Evolutionary conservation across 2,888 invertebrate species (phyloP), one percentile per base, ranked within the genome.

Genomic region (Ametastegia equiseti): DNA sequence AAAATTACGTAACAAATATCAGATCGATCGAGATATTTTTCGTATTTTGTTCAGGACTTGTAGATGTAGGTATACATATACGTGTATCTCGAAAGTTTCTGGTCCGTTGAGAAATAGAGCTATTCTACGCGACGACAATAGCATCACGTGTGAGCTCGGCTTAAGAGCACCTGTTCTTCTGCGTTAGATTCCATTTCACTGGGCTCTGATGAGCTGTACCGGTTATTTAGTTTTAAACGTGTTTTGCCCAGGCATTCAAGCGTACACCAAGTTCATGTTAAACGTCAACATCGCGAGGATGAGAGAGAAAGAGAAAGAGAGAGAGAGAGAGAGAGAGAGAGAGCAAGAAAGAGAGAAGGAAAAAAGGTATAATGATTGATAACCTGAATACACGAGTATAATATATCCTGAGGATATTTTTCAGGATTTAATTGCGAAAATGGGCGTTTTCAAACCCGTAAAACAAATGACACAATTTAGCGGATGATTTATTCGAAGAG

Each of bases 151-250:
- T 75, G 50, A 75, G 75, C 50, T 75, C 19, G 15, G 75, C 75
- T 75, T 54, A 75, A 75, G 75, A 39, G 75, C 75, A 75, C 75
- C 75, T 75, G 75, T 75, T 73, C 54, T 75, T 33, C 75, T 75
- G 45, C 75, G 75, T 75, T 75, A 75, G 75, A 75, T 75, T 75
- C 75, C 75, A 50, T 75, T 75, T 75, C 75, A 75, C 75, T 54
- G 54, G 36, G 54, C 54, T 75, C 39, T 54, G 75, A 75, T 75
- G 75, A 36, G 75, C 75, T 33, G 54, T 75, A 75, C 75, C 75
- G 75, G 75, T 75, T 75, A 39, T 54, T 75, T 33, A 75, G 75
- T 75, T 75, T 75, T 45, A 54, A 75, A 27, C 54, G 50, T 75
- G 75, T 75, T 75, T 75, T 45, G 75, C 75, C 36, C 75, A 54